Base-by-base conservation (phyloP, 2,797 vertebrate species). In the Catharus ustulatus region DNA sequence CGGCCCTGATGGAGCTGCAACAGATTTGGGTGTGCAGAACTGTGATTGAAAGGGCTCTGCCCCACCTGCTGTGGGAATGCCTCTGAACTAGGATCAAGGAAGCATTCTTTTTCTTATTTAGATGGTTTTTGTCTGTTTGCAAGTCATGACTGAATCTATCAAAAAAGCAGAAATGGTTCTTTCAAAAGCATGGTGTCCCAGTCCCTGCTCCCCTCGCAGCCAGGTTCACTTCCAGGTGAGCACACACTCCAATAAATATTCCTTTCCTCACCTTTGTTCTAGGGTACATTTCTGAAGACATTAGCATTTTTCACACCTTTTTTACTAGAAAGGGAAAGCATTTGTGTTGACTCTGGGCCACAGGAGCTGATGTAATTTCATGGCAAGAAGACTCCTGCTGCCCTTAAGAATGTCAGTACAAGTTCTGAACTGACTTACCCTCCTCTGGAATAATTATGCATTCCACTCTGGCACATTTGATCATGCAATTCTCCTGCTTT, bases 401-500 rank as follows among this genome's bases (percentile, higher is more conserved):
- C 94, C 92, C 92, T 95, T 94, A 96, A 96, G 93, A 95, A 96
- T 96, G 96, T 96, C 61, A 86, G 95, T 96, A 97, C 95, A 96
- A 96, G 94, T 97, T 96, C 95, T 97, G 96, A 97, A 96, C 95
- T 96, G 96, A 97, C 94, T 96, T 96, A 93, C 94, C 94, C 95
- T 96, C 89, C 94, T 96, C 91, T 94, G 94, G 95, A 97, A 95
- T 95, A 96, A 97, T 97, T 97, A 96, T 74, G 84, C 96, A 95
- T 97, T 96, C 95, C 96, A 91, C 89, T 82, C 89, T 94, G 95
- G 95, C 95, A 95, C 94, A 97, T 93, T 96, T 96, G 87, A 95
- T 96, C 94, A 79, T 94, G 94, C 89, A 95, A 1, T 76, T 90
- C 94, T 92, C 42, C 91, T 51, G 76, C 96, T 97, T 96, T 97